Evolutionary conservation across 30 jellyfish, hydroid and myxozoan species (phyloP).

Genomic region (Hydractinia symbiolongicarpus): DNA sequence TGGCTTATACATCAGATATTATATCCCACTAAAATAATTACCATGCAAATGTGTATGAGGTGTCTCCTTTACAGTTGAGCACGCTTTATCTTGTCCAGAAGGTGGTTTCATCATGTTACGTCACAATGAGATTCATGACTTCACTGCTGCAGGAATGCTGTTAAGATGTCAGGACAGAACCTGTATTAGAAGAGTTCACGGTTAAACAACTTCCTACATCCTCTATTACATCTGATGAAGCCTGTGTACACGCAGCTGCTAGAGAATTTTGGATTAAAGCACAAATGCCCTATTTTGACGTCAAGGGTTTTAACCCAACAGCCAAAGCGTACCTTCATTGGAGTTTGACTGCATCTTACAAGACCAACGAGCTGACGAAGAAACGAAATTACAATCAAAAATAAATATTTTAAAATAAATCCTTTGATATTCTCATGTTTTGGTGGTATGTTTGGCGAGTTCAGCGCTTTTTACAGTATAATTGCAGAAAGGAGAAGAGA

Average conservation of each 20-base stretch:
- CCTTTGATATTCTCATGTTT: background rate
- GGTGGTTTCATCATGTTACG: background rate
- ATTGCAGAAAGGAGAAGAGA: background rate
- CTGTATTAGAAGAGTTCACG: too few species aligned
- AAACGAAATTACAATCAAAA: background rate
- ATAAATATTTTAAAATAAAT: background rate
- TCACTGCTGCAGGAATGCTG: too few species aligned
- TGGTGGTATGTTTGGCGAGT: background rate
- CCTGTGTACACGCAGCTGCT: too few species aligned
- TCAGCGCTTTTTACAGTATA: background rate
- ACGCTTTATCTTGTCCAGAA: slow-evolving; percentile 1
- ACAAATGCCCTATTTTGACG: slow-evolving; percentile 2
- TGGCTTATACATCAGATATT: background rate
- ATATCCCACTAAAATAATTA: background rate
- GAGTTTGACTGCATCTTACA: background rate
- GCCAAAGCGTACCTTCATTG: background rate
- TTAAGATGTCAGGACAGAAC: too few species aligned
- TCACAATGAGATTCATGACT: background rate
- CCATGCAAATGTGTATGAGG: background rate
- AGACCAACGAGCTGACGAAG: background rate
- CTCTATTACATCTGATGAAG: too few species aligned
- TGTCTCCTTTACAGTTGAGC: background rate
- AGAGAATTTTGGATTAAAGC: too few species aligned
- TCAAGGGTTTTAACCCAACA: slow-evolving; percentile 2
- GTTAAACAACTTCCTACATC: too few species aligned